Percentiles rank a stretch among this genome's conserved stretches.
Evolutionary conservation across 2,797 vertebrate genomes (phyloP).

Genomic region (Halcyon smyrnensis): DNA sequence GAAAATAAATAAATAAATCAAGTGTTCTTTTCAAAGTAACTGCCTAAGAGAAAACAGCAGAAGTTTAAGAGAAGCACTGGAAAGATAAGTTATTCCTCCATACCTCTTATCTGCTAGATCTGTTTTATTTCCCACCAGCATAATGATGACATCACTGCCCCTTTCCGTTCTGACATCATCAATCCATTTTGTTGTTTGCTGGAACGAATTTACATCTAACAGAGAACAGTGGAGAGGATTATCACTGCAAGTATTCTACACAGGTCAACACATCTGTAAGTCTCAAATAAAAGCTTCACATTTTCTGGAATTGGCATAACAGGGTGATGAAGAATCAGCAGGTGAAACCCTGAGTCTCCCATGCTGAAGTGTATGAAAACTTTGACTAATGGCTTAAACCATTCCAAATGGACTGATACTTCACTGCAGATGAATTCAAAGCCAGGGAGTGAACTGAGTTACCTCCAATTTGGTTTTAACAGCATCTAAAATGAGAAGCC

Average conservation of each 20-base stretch:
- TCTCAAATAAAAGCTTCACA: neutral
- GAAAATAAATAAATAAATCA: too few species aligned
- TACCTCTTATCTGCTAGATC: constrained; percentile 99
- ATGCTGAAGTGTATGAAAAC: neutral
- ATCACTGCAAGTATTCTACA: constrained; percentile 23
- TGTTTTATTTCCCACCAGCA: constrained; percentile 99
- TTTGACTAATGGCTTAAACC: neutral
- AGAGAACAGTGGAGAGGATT: constrained; percentile 58
- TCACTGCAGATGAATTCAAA: neutral
- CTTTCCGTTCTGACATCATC: constrained; percentile 98
- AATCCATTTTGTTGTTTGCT: constrained; percentile 99
- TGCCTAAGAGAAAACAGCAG: neutral
- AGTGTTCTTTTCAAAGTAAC: neutral
- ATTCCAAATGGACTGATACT: neutral
- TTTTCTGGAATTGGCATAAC: neutral
- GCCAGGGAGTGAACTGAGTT: neutral
- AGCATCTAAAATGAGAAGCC: neutral
- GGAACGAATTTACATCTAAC: constrained; percentile 98
- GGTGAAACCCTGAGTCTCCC: neutral
- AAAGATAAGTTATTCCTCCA: neutral
- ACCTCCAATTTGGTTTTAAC: neutral
- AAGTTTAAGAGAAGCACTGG: neutral
- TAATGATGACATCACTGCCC: constrained; percentile 99
- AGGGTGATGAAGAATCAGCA: neutral
- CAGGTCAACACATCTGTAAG: neutral